Evolutionary conservation across 2,797 vertebrate genomes (phyloP).

Genomic region (Mormyrus hasselquistii): DNA sequence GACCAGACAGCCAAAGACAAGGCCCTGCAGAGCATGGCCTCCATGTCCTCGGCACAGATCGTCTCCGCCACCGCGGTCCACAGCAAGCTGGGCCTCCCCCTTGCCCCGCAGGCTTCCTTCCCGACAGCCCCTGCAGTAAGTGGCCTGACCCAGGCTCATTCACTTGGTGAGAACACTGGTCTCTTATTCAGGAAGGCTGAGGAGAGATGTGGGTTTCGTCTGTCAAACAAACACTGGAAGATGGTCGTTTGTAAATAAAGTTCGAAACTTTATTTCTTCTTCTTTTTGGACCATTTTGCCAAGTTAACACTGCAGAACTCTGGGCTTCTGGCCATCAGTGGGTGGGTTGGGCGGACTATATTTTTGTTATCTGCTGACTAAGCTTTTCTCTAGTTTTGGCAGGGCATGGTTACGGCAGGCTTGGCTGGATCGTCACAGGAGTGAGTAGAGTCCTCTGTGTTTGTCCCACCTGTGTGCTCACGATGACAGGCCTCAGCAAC

Average conservation of each 20-base stretch:
- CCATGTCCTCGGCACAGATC: slow-evolving; percentile 98
- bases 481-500: neutral
- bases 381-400: slow-evolving; percentile 72
- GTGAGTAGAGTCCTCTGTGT: slow-evolving; percentile 59
- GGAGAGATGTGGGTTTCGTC: neutral
- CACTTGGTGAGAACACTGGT: neutral
- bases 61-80: slow-evolving; percentile 97
- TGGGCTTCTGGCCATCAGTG: neutral
- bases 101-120: slow-evolving; percentile 84
- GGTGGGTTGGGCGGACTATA: neutral
- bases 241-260: neutral
- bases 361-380: slow-evolving; percentile 10
- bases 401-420: slow-evolving; percentile 76
- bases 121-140: slow-evolving; percentile 85
- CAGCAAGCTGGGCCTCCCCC: slow-evolving; percentile 93
- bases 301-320: neutral
- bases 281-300: neutral
- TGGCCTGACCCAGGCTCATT: slow-evolving; percentile 9
- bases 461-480: neutral
- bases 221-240: neutral
- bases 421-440: slow-evolving; percentile 84
- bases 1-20: slow-evolving; percentile 98
- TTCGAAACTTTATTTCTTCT: neutral
- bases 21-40: slow-evolving; percentile 95
- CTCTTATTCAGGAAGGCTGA: neutral